Percentiles rank a stretch among this genome's conserved stretches.
These are phyloP conservation scores for Oplegnathus fasciatus DNA, from an alignment of 2,113 vertebrate species.

Conservation along the genomic window DNA sequence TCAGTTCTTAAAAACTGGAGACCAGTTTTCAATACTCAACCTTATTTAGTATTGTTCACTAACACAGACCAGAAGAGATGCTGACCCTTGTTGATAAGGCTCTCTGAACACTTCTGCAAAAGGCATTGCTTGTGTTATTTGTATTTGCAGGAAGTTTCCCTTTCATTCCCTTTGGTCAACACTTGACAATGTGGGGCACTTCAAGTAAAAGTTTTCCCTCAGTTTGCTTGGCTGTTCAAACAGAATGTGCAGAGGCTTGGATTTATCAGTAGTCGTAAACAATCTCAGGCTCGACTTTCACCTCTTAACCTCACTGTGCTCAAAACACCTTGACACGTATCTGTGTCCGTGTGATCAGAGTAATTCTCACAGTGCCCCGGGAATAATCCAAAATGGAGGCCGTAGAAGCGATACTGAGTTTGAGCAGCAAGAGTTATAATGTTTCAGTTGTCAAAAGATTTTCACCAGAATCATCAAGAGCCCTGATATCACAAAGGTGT, in stretches of 20 bases:
- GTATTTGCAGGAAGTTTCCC: constrained; percentile 9
- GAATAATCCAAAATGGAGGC: not conserved
- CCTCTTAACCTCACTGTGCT: not conserved
- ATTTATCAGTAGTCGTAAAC: constrained; percentile 17
- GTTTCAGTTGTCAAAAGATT: constrained; percentile 21
- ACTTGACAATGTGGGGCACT: constrained; percentile 30
- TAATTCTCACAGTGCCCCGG: constrained; percentile 1
- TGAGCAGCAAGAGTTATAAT: not conserved
- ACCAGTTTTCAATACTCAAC: not conserved
- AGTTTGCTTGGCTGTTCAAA: constrained; percentile 49
- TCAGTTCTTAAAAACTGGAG: not conserved
- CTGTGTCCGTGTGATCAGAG: not conserved
- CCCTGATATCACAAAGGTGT: not conserved
- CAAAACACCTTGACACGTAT: not conserved
- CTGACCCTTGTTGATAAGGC: not conserved
- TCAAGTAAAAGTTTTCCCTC: constrained; percentile 23
- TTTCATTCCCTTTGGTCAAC: constrained; percentile 45
- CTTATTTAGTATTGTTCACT: not conserved
- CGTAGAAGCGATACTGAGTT: not conserved
- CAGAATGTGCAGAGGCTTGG: constrained; percentile 18
- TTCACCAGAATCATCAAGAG: constrained; percentile 17
- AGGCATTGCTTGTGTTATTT: not conserved
- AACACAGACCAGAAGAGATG: not conserved
- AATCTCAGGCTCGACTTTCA: not conserved
- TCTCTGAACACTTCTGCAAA: constrained; percentile 4